Percentiles rank a stretch among this genome's conserved stretches.
These are phyloP conservation scores for Sturmia bella DNA, from an alignment of 2,888 invertebrate species.

Conservation along the genomic window DNA sequence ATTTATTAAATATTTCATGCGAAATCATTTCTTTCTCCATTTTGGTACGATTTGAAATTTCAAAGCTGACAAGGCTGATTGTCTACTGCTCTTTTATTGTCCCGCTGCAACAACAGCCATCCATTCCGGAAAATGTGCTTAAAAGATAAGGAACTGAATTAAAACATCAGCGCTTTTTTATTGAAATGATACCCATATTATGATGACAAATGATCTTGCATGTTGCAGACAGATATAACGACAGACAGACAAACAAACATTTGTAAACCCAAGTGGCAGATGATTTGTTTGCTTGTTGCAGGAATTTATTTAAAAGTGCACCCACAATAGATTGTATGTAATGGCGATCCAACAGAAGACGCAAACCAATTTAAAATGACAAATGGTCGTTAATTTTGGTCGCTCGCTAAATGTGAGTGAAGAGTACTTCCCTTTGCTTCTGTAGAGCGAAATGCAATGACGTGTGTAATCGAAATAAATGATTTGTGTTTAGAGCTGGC, in stretches of 20 bases:
- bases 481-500: conserved; percentile 8
- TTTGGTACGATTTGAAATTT: too few relatives aligned
- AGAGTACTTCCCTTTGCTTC: background rate
- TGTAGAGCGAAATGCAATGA: conserved; percentile 1
- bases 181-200: conserved; percentile 37
- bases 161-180: conserved; percentile 50
- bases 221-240: conserved; percentile 10
- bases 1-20: too few relatives aligned
- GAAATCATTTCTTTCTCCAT: too few relatives aligned
- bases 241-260: conserved; percentile 10
- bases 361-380: conserved; percentile 68
- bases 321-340: background rate
- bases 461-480: conserved; percentile 24
- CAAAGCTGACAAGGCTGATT: too few relatives aligned
- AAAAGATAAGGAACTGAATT: conserved; percentile 54
- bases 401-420: conserved; percentile 5
- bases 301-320: conserved; percentile 19
- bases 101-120: background rate
- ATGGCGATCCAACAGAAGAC: conserved; percentile 45
- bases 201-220: conserved; percentile 64
- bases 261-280: conserved; percentile 36
- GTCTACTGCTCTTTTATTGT: too few relatives aligned
- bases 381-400: conserved; percentile 57
- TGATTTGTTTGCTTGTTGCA: conserved; percentile 23
- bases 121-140: background rate